phyloP scores from a whole-genome alignment of 1,140 invertebrate genomes.

The Formica exsecta region DNA sequence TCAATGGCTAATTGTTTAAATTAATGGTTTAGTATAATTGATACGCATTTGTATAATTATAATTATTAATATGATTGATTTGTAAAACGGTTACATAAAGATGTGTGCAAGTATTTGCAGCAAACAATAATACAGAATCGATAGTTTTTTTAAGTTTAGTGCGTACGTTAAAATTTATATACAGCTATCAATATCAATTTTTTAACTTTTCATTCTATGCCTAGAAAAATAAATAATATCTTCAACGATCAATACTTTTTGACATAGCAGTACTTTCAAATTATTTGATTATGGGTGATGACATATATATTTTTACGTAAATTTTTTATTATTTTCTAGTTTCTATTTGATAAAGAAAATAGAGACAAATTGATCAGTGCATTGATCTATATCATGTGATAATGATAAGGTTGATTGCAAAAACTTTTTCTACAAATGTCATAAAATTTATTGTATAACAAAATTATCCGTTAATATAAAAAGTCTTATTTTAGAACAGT shows the following conservation, averaged over 20 bases:
- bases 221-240: background rate
- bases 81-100: background rate
- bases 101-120: background rate
- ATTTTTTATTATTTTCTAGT: background rate
- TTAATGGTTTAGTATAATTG: background rate
- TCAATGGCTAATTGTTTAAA: background rate
- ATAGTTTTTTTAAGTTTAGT: background rate
- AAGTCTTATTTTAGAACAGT: background rate
- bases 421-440: background rate
- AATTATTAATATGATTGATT: constrained; percentile 22
- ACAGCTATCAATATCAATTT: background rate
- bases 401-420: background rate
- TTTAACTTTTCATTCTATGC: background rate
- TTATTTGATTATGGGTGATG: background rate
- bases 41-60: background rate
- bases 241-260: background rate
- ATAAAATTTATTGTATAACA: background rate
- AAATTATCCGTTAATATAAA: background rate
- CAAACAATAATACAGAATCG: constrained; percentile 1
- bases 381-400: background rate
- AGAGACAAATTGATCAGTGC: background rate
- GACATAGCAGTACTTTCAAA: background rate
- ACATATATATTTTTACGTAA: background rate
- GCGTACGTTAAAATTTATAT: background rate
- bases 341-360: background rate